Percentiles rank a stretch among this genome's conserved stretches.
These are phyloP conservation scores for Intellagama lesueurii DNA, from an alignment of 2,797 vertebrate genomes.

Conservation along the genomic window DNA sequence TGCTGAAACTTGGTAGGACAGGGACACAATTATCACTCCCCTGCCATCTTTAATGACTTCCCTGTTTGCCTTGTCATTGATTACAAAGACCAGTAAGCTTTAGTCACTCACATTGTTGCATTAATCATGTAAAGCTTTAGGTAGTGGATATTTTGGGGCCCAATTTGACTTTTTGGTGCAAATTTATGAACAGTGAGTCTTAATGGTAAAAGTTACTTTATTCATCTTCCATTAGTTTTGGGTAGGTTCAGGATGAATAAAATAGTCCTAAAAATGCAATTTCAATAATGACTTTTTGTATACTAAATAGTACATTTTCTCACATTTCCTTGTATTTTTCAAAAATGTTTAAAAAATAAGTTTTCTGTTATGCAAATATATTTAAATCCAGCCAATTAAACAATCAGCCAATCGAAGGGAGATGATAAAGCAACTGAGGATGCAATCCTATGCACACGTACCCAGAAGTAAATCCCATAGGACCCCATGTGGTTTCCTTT, in stretches of 20 bases:
- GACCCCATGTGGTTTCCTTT: not conserved
- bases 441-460: not conserved
- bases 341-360: not conserved
- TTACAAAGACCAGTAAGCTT: conserved; percentile 16
- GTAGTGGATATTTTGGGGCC: not conserved
- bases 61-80: not conserved
- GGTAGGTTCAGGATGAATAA: not conserved
- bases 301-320: not conserved
- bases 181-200: not conserved
- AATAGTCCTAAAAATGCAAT: not conserved
- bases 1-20: not conserved
- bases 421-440: not conserved
- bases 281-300: not conserved
- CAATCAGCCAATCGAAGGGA: not conserved
- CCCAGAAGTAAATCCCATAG: not conserved
- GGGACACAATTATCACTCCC: not conserved
- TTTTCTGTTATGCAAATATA: not conserved
- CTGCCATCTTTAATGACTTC: not conserved
- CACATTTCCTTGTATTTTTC: not conserved
- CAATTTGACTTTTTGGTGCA: not conserved
- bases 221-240: not conserved
- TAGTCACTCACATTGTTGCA: not conserved
- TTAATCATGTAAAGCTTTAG: not conserved
- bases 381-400: not conserved
- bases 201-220: not conserved